A percentile compares a stretch with the other conserved stretches of the same genome.
Conservation (phyloP, 2,797 vertebrate genomes). For the Odontamblyopus rebecca region DNA sequence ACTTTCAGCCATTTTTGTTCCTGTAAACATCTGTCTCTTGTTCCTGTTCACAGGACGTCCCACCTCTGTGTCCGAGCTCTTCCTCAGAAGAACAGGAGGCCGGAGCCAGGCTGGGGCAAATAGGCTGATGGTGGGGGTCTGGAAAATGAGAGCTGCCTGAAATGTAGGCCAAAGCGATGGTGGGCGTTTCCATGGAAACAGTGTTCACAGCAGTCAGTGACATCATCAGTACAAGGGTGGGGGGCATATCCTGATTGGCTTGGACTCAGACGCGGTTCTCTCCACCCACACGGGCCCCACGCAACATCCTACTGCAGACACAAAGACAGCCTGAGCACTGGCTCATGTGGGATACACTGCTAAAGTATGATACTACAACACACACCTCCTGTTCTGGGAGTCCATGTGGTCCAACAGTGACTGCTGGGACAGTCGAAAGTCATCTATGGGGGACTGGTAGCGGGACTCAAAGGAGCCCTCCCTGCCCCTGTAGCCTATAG, state of each 20-base stretch:
- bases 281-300: constrained; percentile 90
- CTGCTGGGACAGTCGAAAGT: constrained; percentile 91
- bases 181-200: constrained; percentile 91
- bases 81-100: constrained; percentile 42
- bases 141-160: constrained; percentile 82
- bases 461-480: constrained; percentile 90
- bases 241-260: constrained; percentile 49
- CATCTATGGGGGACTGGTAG: constrained; percentile 91
- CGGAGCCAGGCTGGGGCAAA: constrained; percentile 27
- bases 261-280: constrained; percentile 90
- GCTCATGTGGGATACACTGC: background rate
- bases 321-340: constrained; percentile 33
- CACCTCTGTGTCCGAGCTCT: constrained; percentile 38
- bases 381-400: constrained; percentile 86
- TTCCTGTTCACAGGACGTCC: constrained; percentile 55
- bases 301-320: constrained; percentile 80
- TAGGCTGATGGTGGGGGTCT: constrained; percentile 14
- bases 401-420: constrained; percentile 89
- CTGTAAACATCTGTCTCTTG: constrained; percentile 54
- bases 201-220: constrained; percentile 87
- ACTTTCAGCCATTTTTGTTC: constrained; percentile 47
- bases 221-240: constrained; percentile 82
- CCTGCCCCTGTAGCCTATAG: constrained; percentile 80
- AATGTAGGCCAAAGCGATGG: constrained; percentile 89
- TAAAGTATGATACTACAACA: background rate